phyloP scores from a whole-genome alignment of 2,113 vertebrate genomes.

The Rattus norvegicus region DNA sequence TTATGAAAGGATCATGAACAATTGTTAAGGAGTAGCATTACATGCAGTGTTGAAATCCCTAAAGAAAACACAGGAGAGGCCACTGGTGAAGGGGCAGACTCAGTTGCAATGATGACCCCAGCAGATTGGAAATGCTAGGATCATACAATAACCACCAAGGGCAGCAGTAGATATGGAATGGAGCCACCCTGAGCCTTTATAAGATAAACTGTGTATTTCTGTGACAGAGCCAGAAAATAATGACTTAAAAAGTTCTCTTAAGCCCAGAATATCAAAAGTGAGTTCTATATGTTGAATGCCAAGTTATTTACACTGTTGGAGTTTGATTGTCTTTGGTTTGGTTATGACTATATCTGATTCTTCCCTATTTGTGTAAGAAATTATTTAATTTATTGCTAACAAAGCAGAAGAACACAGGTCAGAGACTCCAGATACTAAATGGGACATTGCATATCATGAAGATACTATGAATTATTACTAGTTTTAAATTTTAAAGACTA shows the following conservation, averaged over 20 bases:
- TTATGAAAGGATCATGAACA: neutral
- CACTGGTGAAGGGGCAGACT: neutral
- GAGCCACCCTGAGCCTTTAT: neutral
- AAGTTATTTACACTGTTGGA: neutral
- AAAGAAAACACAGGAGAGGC: neutral
- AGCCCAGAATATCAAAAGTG: neutral
- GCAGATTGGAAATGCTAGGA: neutral
- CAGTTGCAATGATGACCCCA: neutral
- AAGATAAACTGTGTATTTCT: neutral
- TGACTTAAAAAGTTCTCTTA: neutral
- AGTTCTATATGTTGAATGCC: neutral
- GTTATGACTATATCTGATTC: neutral
- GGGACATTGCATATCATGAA: neutral
- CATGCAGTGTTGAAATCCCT: neutral
- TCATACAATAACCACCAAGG: neutral
- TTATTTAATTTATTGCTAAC: neutral
- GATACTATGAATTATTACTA: neutral
- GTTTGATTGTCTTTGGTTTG: neutral
- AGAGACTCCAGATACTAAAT: neutral
- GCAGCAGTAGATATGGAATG: neutral
- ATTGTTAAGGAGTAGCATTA: neutral
- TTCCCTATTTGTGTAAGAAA: neutral
- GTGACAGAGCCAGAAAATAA: neutral
- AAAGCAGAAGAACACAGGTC: neutral
- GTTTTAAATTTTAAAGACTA: neutral